Percentiles rank a stretch among this genome's conserved stretches.
These are phyloP conservation scores for Drepana arcuata DNA, from an alignment of 1,140 invertebrate species.

Conservation along the genomic window DNA sequence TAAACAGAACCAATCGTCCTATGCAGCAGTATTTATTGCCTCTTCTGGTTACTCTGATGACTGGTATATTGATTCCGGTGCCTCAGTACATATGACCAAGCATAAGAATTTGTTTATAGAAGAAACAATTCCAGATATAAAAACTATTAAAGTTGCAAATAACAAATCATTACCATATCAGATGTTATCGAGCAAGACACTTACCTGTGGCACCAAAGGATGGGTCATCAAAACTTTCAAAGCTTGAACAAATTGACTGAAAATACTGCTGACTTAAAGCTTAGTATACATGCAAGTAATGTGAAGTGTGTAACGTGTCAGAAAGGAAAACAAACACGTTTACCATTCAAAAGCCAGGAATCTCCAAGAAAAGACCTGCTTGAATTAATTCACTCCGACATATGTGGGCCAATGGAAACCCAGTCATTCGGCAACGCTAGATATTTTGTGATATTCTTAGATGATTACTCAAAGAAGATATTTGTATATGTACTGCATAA, in stretches of 20 bases:
- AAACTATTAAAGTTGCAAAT: slow-evolving; percentile 19
- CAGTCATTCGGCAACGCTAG: slow-evolving; percentile 27
- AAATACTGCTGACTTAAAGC: slow-evolving; percentile 14
- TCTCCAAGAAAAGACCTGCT: slow-evolving; percentile 2
- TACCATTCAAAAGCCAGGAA: slow-evolving; percentile 13
- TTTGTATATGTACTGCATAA: slow-evolving; percentile 42
- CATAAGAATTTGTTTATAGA: slow-evolving; percentile 8
- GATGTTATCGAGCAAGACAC: slow-evolving; percentile 17
- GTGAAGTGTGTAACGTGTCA: slow-evolving; percentile 20
- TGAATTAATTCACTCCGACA: slow-evolving; percentile 39
- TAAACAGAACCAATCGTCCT: slow-evolving; percentile 8
- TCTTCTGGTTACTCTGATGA: slow-evolving; percentile 9
- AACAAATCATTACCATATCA: slow-evolving; percentile 18
- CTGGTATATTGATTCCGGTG: slow-evolving; percentile 20
- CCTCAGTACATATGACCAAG: slow-evolving; percentile 18
- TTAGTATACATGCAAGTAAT: slow-evolving; percentile 14
- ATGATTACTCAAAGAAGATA: slow-evolving; percentile 49
- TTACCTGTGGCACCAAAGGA: slow-evolving; percentile 23
- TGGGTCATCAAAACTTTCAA: slow-evolving; percentile 29
- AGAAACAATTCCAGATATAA: background rate
- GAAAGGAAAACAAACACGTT: slow-evolving; percentile 22
- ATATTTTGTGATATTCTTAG: slow-evolving; percentile 56
- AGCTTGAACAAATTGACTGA: slow-evolving; percentile 18
- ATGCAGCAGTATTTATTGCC: slow-evolving; percentile 24
- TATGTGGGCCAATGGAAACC: slow-evolving; percentile 55